Base-by-base conservation (phyloP, 2,888 invertebrate species). In the Philonicus albiceps region DNA sequence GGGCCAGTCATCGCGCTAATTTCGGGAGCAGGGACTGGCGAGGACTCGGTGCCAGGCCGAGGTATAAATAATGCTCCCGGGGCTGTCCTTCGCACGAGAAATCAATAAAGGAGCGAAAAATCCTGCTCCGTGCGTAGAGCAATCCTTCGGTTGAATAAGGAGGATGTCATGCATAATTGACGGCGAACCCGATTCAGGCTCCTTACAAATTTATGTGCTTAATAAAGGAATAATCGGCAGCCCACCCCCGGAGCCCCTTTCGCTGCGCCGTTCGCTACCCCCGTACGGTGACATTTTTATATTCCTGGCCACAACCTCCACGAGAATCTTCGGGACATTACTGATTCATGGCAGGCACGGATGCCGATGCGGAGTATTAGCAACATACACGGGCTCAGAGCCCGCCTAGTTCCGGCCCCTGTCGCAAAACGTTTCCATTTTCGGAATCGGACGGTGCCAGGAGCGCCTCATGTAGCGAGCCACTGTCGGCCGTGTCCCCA, bases 91-190 rank as follows among this genome's bases (percentile, higher is more conserved):
- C 84, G 73, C 73, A 40, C 43, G 31, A 84, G 73, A 84, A 84
- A 84, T 84, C 84, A 84, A 84, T 84, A 84, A 84, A 27, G 6
- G 55, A 84, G 30, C 84, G 84, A 84, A 84, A 84, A 84, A 84
- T 40, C n/a, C 43, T 84, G 73, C 84, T 84, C 43, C 73, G 73
- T 72, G 84, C 73, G 43, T 40, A 73, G 34, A 73, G 73, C 84
- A 84, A 84, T 73, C 73, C 84, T 73, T n/a, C 73, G 73, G 27
- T 19, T 84, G 73, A 43, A 72, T 84, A 73, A 84, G 84, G 84
- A 72, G 84, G 73, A 40, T 84, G 73, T 73, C 72, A 84, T 84
- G 84, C 84, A 84, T 84, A 84, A 84, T 84, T 84, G 73, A 73
- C 53, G 49, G 84, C 73, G 49, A 7, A 16, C 74, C 74, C 13